Evolutionary conservation across 2,113 vertebrate genomes (phyloP).

Genomic region (Struthidea cinerea): DNA sequence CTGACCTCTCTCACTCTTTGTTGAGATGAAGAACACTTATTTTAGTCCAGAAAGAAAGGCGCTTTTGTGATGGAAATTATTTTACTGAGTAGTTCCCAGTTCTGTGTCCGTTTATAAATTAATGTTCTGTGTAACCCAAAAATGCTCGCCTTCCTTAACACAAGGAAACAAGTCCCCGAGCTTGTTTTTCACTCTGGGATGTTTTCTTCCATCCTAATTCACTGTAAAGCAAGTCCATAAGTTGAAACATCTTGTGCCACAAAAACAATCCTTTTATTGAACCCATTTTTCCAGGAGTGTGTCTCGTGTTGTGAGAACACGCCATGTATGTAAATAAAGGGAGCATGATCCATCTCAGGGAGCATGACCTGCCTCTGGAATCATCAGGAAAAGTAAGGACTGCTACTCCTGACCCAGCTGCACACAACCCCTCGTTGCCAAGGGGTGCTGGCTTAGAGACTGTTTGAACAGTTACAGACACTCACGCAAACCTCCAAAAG

Average conservation of each 20-base stretch:
- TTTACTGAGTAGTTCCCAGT: not conserved
- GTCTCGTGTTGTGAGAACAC: accelerated
- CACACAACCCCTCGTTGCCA: not conserved
- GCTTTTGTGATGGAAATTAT: not conserved
- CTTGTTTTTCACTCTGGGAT: not conserved
- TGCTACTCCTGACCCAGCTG: not conserved
- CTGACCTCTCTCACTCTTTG: not conserved
- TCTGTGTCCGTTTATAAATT: not conserved
- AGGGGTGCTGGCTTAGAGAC: not conserved
- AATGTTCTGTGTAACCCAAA: not conserved
- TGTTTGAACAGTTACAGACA: not conserved
- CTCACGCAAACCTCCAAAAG: not conserved
- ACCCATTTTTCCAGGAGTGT: not conserved
- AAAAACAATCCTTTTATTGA: not conserved
- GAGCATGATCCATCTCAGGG: not conserved
- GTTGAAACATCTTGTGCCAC: not conserved
- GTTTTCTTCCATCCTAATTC: not conserved
- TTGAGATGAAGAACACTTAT: not conserved
- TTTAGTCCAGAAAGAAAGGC: not conserved
- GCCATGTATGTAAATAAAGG: accelerated
- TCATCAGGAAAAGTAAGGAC: not conserved
- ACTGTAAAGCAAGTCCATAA: not conserved
- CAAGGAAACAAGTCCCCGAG: not conserved
- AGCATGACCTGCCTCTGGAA: not conserved
- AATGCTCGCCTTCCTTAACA: accelerated